A percentile compares a stretch with the other conserved stretches of the same genome.
Conservation (phyloP, 2,888 invertebrate species). For the Amblyteles armatorius region DNA sequence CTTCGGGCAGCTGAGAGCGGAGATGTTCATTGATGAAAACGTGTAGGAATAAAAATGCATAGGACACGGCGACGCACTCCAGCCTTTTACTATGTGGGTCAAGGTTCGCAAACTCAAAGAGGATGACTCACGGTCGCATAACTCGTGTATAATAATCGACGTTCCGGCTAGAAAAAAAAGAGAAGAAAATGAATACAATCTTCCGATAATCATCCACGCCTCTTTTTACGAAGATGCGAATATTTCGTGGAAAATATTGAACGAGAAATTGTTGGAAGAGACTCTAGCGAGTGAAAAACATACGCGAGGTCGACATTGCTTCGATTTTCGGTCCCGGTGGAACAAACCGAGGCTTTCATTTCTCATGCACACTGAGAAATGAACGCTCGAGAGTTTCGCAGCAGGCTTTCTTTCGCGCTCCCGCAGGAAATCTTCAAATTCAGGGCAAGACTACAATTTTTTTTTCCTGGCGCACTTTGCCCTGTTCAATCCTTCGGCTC, state of each 20-base stretch:
- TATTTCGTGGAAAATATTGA: neutral
- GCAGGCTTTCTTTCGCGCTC: neutral
- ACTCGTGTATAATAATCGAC: slow-evolving; percentile 21
- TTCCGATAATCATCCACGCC: neutral
- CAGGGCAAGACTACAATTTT: neutral
- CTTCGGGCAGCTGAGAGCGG: slow-evolving; percentile 30
- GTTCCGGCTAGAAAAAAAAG: slow-evolving; percentile 1
- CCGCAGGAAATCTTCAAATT: slow-evolving; percentile 1
- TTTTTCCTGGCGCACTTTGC: neutral
- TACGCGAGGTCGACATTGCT: neutral
- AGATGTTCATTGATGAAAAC: slow-evolving; percentile 30
- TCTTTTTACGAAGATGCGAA: neutral
- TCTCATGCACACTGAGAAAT: neutral
- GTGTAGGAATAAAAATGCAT: slow-evolving; percentile 57
- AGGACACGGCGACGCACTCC: slow-evolving; percentile 69
- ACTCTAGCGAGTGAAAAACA: neutral
- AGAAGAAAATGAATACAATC: neutral
- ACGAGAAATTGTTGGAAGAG: neutral
- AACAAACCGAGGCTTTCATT: neutral
- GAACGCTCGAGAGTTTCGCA: neutral
- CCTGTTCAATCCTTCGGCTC: neutral
- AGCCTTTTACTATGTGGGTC: slow-evolving; percentile 76
- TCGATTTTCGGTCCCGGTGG: neutral
- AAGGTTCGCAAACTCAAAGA: slow-evolving; percentile 73
- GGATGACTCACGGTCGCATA: slow-evolving; percentile 53